Base-by-base conservation (phyloP, 2,888 invertebrate genomes). In the Chironomus tentans region DNA sequence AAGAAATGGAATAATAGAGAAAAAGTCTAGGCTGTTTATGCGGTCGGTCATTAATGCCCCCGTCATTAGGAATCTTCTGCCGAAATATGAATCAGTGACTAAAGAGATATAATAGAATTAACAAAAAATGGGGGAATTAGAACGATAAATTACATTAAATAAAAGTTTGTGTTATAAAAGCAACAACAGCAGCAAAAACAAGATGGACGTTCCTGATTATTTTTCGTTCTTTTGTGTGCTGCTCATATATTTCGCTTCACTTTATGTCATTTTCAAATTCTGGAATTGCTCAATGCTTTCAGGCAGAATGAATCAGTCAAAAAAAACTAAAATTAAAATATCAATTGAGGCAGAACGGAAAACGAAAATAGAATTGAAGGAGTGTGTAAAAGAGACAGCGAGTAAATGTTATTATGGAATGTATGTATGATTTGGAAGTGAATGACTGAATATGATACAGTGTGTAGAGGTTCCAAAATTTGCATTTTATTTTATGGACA, bases 261-360 rank as follows among this genome's bases (percentile, higher is more conserved):
- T n/a, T 46, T 70, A 50, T 70, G 70, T 70, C 72, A 38, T 72
- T 28, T 28, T 72, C 46, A 62, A 21, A 13, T 15, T 72, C 28
- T 50, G 61, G 24, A 15, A 21, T 47, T 18, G 21, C 6, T 71
- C 21, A 21, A 21, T 18, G 22, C 21, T 47, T 15, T 6, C 15
- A 48, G n/a, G 21, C 13, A 13, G 12, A 24, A 21, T 65, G 65
- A 65, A 13, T 65, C 10, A 56, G 56, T 18, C 21, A 21, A 21
- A 62, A 62, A 65, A 21, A 38, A n/a, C n/a, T n/a, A n/a, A 47
- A 69, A 18, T 69, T 69, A 48, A 50, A 71, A 71, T 56, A 28
- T 56, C 71, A 71, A 71, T 71, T 71, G 72, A 72, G 24, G 56
- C 72, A 61, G 18, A 72, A 70, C 70, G 70, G 62, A 72, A 72